Conservation (phyloP, 2,888 invertebrate species). For the Drosophila demipolita region DNA sequence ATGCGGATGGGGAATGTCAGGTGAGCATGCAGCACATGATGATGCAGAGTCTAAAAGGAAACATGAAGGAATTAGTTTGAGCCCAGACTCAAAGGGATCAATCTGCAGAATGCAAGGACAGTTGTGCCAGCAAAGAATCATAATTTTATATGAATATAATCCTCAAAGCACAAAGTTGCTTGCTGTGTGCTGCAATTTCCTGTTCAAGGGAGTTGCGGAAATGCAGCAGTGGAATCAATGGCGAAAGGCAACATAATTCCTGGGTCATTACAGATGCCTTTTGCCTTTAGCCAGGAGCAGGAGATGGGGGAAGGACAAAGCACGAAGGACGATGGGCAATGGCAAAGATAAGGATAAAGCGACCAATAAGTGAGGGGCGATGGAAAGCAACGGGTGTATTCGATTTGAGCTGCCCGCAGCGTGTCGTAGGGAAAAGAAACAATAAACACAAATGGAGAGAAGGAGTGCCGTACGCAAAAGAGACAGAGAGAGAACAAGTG, state of each 20-base stretch:
- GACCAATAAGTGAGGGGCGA: conserved; percentile 44
- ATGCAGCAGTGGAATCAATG: conserved; percentile 35
- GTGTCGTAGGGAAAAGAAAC: conserved; percentile 3
- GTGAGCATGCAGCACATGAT: neutral
- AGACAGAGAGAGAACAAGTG: neutral
- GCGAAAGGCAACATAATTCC: conserved; percentile 13
- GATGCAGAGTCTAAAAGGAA: neutral
- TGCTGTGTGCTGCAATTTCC: conserved; percentile 41
- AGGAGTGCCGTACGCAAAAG: neutral
- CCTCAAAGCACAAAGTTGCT: neutral
- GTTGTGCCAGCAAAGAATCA: neutral
- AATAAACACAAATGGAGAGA: neutral
- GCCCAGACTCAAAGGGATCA: neutral
- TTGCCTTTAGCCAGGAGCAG: conserved; percentile 6
- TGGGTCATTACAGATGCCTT: conserved; percentile 3
- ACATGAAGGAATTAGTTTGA: neutral
- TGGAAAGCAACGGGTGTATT: conserved; percentile 48
- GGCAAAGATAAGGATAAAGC: conserved; percentile 55
- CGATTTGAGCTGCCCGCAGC: conserved; percentile 44
- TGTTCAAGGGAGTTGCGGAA: conserved; percentile 39
- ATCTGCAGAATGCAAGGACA: neutral
- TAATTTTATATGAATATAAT: neutral
- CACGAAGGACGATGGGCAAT: conserved; percentile 5
- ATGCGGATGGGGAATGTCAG: neutral
- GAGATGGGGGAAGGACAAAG: neutral